Conservation (phyloP, 2,113 vertebrate species). For the Syngnathus floridae region DNA sequence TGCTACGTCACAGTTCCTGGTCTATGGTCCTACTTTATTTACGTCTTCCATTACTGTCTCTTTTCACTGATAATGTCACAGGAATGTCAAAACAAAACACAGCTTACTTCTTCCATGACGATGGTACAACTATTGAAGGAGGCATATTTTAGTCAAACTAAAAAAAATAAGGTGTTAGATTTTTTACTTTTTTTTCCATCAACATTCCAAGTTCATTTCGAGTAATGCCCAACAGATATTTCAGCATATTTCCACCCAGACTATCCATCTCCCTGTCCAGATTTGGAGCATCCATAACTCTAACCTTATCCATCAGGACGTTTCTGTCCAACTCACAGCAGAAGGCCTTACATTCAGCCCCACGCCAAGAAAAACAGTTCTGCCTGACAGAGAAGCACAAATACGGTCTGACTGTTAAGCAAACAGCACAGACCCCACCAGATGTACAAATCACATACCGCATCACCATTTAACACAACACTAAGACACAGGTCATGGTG, state of each 20-base stretch:
- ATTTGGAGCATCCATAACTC: slow-evolving; percentile 10
- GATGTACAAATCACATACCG: slow-evolving; percentile 33
- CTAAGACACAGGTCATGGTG: slow-evolving; percentile 13
- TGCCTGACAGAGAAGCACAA: slow-evolving; percentile 46
- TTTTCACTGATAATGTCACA: not conserved
- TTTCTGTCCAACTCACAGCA: slow-evolving; percentile 18
- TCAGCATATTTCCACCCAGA: slow-evolving; percentile 6
- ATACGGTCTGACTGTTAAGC: slow-evolving; percentile 44
- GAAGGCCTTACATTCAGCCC: slow-evolving; percentile 23
- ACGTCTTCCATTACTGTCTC: not conserved
- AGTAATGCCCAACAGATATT: slow-evolving; percentile 3
- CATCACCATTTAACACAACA: slow-evolving; percentile 26
- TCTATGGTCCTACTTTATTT: not conserved
- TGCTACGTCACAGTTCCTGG: not conserved
- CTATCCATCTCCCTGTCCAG: not conserved
- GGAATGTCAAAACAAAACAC: not conserved
- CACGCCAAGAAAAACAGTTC: slow-evolving; percentile 46
- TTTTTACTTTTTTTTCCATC: not conserved
- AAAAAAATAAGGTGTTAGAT: too few relatives aligned
- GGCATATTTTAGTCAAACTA: not conserved
- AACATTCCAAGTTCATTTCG: not conserved
- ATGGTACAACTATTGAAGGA: not conserved
- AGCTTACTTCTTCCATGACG: not conserved
- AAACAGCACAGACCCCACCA: slow-evolving; percentile 35
- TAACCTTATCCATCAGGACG: slow-evolving; percentile 23